A percentile compares a stretch with the other conserved stretches of the same genome.
These are phyloP conservation scores for Microcebus lehilahytsara DNA, from an alignment of 2,113 vertebrate species.

Conservation along the genomic window DNA sequence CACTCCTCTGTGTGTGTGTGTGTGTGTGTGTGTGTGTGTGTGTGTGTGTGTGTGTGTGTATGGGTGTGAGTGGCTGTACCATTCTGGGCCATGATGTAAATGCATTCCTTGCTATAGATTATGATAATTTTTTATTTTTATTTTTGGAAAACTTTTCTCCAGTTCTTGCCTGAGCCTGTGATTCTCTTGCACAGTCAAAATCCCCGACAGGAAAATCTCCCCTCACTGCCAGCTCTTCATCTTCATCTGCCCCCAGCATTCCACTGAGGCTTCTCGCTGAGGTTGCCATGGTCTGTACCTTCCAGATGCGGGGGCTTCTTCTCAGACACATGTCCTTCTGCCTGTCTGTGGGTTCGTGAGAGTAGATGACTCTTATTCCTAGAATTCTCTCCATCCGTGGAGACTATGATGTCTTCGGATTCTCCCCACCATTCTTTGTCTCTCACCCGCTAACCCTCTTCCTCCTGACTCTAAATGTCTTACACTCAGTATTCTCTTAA, in stretches of 20 bases:
- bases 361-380: neutral
- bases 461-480: neutral
- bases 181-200: neutral
- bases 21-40: neutral
- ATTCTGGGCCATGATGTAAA: neutral
- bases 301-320: neutral
- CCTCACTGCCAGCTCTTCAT: neutral
- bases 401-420: neutral
- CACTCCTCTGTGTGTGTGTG: neutral
- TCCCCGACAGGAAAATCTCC: neutral
- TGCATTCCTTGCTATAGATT: neutral
- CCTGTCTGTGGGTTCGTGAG: neutral
- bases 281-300: neutral
- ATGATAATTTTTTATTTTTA: neutral
- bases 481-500: neutral
- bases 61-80: neutral
- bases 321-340: neutral
- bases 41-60: no score
- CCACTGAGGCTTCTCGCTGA: neutral
- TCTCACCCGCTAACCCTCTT: neutral
- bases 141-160: neutral
- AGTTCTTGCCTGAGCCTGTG: neutral
- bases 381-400: neutral
- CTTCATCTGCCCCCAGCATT: no score
- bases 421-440: accelerated